phyloP scores from a whole-genome alignment of 2,888 invertebrate genomes.

The Agrochola macilenta region DNA sequence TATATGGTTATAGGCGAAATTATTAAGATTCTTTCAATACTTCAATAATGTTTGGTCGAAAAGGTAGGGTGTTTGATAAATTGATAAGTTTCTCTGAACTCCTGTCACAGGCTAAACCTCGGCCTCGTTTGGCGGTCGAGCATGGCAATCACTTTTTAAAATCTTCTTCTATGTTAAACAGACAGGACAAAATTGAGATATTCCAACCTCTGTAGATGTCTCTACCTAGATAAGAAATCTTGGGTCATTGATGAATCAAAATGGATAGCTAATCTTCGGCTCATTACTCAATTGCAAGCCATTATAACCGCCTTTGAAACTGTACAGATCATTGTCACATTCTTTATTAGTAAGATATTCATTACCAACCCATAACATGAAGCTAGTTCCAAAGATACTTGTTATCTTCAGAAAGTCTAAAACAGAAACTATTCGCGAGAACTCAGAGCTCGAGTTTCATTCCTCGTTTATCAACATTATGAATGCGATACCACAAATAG shows the following conservation, averaged over 20 bases:
- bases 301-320: conserved; percentile 8
- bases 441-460: conserved; percentile 39
- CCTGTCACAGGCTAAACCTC: background rate
- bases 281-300: background rate
- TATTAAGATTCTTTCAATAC: background rate
- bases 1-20: background rate
- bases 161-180: background rate
- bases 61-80: background rate
- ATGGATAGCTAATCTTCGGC: background rate
- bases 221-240: background rate
- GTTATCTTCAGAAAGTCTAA: conserved; percentile 40
- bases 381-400: conserved; percentile 23
- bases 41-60: background rate
- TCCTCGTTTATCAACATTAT: conserved; percentile 58
- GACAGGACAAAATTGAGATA: background rate
- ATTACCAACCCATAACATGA: conserved; percentile 18
- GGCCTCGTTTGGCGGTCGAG: background rate
- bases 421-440: conserved; percentile 44
- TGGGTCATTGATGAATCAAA: background rate
- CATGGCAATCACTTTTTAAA: background rate
- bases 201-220: background rate
- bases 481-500: conserved; percentile 56
- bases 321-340: conserved; percentile 6
- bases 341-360: conserved; percentile 24
- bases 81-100: background rate